Percentiles rank a stretch among this genome's conserved stretches.
Conservation (phyloP, 2,888 invertebrate species). For the Catocala sponsa region DNA sequence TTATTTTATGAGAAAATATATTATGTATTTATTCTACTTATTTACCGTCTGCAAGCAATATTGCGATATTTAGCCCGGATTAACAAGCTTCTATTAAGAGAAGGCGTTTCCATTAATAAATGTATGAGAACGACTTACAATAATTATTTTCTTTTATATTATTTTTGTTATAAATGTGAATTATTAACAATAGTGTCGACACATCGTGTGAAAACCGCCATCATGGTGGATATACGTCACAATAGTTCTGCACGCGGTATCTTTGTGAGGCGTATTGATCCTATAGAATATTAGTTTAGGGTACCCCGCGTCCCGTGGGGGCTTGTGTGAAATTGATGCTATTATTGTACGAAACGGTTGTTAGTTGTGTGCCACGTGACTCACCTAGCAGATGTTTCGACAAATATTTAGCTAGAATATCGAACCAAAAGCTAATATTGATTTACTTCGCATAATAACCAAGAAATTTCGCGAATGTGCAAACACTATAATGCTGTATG, state of each 20-base stretch:
- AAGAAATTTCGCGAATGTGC: too few species aligned
- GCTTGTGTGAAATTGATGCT: slow-evolving; percentile 75
- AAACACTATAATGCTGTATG: too few species aligned
- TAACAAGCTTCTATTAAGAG: slow-evolving; percentile 38
- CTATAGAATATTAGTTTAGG: slow-evolving; percentile 62
- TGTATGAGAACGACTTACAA: slow-evolving; percentile 28
- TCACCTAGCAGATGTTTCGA: slow-evolving; percentile 44
- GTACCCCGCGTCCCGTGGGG: slow-evolving; percentile 56
- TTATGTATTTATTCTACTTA: slow-evolving; percentile 33
- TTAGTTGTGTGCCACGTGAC: slow-evolving; percentile 46
- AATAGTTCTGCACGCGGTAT: slow-evolving; percentile 59
- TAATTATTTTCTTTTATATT: slow-evolving; percentile 38
- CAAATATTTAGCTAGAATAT: slow-evolving; percentile 50
- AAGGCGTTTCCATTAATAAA: slow-evolving; percentile 42
- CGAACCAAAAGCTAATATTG: slow-evolving; percentile 32
- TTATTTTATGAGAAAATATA: slow-evolving; percentile 21
- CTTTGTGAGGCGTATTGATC: slow-evolving; percentile 65
- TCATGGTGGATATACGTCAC: slow-evolving; percentile 52
- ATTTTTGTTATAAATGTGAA: slow-evolving; percentile 28
- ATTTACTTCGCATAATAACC: slow-evolving; percentile 2
- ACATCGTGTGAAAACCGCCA: slow-evolving; percentile 64
- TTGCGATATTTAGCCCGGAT: slow-evolving; percentile 40
- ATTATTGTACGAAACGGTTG: slow-evolving; percentile 62
- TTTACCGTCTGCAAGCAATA: slow-evolving; percentile 22
- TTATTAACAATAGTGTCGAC: slow-evolving; percentile 49